Evolutionary conservation across 2,888 invertebrate species (phyloP), one percentile per base, ranked within the genome.

Genomic region (Eretmocerus hayati): DNA sequence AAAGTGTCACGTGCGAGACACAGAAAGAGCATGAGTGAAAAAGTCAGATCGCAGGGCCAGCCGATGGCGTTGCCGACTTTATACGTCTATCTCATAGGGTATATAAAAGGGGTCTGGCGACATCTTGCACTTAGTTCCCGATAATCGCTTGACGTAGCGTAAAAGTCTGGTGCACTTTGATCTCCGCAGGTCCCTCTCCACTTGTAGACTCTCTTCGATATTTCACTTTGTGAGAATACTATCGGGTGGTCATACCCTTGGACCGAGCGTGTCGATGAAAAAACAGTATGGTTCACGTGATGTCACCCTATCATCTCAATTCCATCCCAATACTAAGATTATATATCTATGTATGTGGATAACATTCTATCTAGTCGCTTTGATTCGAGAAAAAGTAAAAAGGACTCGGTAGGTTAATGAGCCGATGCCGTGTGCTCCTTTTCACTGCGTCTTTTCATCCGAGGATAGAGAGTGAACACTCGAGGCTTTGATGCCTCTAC

Each of bases 221-320:
- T 51, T 51, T 51, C 42, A 45, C 51, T 51, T 50, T 50, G 40
- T 9, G 26, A n/a, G n/a, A n/a, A n/a, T n/a, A n/a, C n/a, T n/a
- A n/a, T n/a, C n/a, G n/a, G n/a, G n/a, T n/a, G n/a, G n/a, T n/a
- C n/a, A n/a, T n/a, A n/a, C n/a, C n/a, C n/a, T n/a, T n/a, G n/a
- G n/a, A 6, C 8, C 26, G 11, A 9, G 26, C 8, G 26, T 9
- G 26, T 26, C 11, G 11, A 26, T 26, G 26, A 11, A 26, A 26
- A 26, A 26, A 26, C 26, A 26, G n/a, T n/a, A n/a, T n/a, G n/a
- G n/a, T n/a, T n/a, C n/a, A n/a, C n/a, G n/a, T n/a, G n/a, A n/a
- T n/a, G n/a, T n/a, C n/a, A n/a, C n/a, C n/a, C n/a, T n/a, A n/a
- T n/a, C n/a, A n/a, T n/a, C n/a, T n/a, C n/a, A n/a, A n/a, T n/a